These are phyloP conservation scores for Poecile atricapillus DNA, from an alignment of 2,113 vertebrate genomes.

Conservation along the genomic window DNA sequence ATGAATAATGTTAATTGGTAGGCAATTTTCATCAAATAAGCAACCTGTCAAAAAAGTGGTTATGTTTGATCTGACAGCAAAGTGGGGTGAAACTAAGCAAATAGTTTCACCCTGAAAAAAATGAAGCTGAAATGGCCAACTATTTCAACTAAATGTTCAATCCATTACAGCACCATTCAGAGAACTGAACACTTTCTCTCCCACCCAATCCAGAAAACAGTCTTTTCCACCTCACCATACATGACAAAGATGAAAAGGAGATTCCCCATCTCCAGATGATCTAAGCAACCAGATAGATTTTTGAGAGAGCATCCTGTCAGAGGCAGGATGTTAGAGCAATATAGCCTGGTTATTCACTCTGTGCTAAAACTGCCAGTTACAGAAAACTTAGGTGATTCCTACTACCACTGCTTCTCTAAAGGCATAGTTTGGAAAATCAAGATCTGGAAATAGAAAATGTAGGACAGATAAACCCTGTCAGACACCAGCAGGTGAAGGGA, in stretches of 20 bases:
- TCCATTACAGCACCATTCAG: not conserved
- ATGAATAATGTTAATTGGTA: not conserved
- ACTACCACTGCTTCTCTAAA: not conserved
- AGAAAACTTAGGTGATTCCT: not conserved
- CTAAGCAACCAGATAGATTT: not conserved
- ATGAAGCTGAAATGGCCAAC: not conserved
- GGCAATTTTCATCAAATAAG: not conserved
- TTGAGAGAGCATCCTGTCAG: not conserved
- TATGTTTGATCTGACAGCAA: not conserved
- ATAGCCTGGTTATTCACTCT: not conserved
- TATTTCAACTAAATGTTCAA: not conserved
- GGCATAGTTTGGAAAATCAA: not conserved
- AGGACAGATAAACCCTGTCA: not conserved
- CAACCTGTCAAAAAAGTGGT: not conserved
- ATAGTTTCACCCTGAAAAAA: not conserved
- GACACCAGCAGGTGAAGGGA: not conserved
- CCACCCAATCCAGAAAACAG: not conserved
- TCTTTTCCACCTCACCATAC: not conserved
- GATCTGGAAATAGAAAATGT: not conserved
- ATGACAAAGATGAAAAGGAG: not conserved
- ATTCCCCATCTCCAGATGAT: not conserved
- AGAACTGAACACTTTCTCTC: not conserved
- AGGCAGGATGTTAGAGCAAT: not conserved
- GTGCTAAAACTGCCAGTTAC: not conserved
- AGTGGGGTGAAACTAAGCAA: not conserved